Base-by-base conservation (phyloP, 2,797 vertebrate species). In the Gallirallus australis region DNA sequence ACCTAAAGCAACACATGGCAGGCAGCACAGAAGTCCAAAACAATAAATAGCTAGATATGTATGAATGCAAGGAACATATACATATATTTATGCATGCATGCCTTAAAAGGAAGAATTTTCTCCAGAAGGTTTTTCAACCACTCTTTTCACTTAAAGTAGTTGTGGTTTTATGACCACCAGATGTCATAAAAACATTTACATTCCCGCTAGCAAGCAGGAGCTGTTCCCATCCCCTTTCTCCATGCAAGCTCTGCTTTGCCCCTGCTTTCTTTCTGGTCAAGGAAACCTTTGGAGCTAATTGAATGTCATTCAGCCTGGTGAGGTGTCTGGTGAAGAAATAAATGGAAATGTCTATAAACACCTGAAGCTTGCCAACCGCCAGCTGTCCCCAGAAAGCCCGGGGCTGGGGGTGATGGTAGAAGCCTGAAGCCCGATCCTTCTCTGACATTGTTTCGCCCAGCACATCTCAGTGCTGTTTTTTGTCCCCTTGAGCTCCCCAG, bases 161-260 rank as follows among this genome's bases (percentile, higher is more conserved):
- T 56, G 68, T 28, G 76, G 31, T 84, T 79, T 79, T 57, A 13
- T 40, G 75, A 86, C 90, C 87, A 94, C 21, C 90, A 94, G 91
- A 88, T 95, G 88, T 70, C 92, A 87, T n/a, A 86, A 66, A 59
- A 77, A 63, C 88, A 59, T 86, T 48, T 93, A 30, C 82, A n/a
- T 31, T 86, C 52, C 61, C 21, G 1, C 42, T 5, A 12, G 31
- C 14, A 24, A 54, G 39, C 42, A 30, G 81, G 73, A 86, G 59
- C 75, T 37, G 52, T 61, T 66, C 3, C n/a, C 64, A 35, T 3
- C 37, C 33, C 47, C 35, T 33, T 19, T 9, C 48, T 31, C 20
- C 30, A 30, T 1, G 10, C 25, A 12, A 19, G 21, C 54, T 66
- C 57, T 30, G 48, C 64, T 68, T 31, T 48, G 68, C 63, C 39